A percentile compares a stretch with the other conserved stretches of the same genome.
phyloP scores from a whole-genome alignment of 2,888 invertebrate genomes.

The Xanthia togata region DNA sequence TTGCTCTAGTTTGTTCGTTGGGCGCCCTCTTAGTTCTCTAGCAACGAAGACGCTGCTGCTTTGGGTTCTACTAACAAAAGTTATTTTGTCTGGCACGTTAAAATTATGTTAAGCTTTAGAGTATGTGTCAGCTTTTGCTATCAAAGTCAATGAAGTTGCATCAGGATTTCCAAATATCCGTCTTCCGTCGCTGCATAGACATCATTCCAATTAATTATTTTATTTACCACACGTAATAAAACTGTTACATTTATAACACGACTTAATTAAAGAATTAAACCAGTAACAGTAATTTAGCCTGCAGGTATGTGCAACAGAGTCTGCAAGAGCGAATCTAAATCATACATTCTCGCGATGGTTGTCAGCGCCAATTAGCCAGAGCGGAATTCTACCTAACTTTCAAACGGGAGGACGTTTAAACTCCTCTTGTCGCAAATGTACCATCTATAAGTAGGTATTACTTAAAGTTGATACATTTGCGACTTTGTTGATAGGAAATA shows the following conservation, averaged over 20 bases:
- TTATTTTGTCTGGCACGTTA: neutral
- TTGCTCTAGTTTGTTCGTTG: no score
- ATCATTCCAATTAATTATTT: conserved; percentile 31
- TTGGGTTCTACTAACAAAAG: neutral
- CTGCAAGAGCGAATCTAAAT: conserved; percentile 54
- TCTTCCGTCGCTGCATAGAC: neutral
- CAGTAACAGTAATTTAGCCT: conserved; percentile 47
- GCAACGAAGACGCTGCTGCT: neutral
- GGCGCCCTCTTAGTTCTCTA: neutral
- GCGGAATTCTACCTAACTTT: conserved; percentile 50
- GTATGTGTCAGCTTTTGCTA: neutral
- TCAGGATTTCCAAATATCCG: neutral
- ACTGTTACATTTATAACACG: conserved; percentile 37
- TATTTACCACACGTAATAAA: conserved; percentile 22
- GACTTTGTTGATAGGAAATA: neutral
- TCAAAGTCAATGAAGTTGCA: neutral
- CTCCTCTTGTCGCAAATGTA: neutral
- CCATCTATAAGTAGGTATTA: no score
- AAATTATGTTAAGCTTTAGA: neutral
- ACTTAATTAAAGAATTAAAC: conserved; percentile 52
- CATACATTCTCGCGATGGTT: conserved; percentile 60
- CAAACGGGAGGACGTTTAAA: conserved; percentile 41
- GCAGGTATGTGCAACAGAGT: conserved; percentile 53
- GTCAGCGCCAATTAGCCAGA: conserved; percentile 58
- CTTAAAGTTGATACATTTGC: conserved; percentile 4